Evolutionary conservation across 2,797 vertebrate species (phyloP).

Genomic region (Chrysocyon brachyurus): DNA sequence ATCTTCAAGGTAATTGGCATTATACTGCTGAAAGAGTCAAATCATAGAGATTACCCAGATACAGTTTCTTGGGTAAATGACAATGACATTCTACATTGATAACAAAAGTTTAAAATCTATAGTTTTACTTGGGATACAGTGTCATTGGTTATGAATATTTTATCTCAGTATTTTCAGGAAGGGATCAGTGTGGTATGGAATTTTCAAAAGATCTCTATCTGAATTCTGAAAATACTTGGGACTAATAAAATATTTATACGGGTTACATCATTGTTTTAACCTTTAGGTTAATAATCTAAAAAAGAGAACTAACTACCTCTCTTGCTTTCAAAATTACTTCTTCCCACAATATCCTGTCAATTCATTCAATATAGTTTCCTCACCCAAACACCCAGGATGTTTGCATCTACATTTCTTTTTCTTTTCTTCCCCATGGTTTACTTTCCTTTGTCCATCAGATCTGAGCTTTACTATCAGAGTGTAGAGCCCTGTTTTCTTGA

Average conservation of each 20-base stretch:
- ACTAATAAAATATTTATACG: background rate
- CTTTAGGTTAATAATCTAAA: slow-evolving; percentile 39
- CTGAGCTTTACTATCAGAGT: background rate
- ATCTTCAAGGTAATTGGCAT: background rate
- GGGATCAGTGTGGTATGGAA: background rate
- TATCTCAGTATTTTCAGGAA: background rate
- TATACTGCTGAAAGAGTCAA: background rate
- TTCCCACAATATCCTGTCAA: background rate
- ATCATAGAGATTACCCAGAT: background rate
- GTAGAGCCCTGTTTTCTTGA: background rate
- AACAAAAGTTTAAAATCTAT: background rate
- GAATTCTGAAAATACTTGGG: background rate
- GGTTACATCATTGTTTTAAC: background rate
- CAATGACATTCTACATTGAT: background rate
- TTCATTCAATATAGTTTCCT: background rate
- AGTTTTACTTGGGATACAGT: background rate
- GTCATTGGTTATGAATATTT: background rate
- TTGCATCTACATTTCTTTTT: background rate
- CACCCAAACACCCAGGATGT: background rate
- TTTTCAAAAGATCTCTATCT: background rate
- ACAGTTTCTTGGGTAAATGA: background rate
- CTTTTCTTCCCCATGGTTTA: background rate
- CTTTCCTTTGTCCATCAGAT: background rate
- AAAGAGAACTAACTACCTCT: background rate
- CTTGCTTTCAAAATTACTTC: background rate